phyloP scores from a whole-genome alignment of 1,140 invertebrate species.

The Cheumatopsyche charites region DNA sequence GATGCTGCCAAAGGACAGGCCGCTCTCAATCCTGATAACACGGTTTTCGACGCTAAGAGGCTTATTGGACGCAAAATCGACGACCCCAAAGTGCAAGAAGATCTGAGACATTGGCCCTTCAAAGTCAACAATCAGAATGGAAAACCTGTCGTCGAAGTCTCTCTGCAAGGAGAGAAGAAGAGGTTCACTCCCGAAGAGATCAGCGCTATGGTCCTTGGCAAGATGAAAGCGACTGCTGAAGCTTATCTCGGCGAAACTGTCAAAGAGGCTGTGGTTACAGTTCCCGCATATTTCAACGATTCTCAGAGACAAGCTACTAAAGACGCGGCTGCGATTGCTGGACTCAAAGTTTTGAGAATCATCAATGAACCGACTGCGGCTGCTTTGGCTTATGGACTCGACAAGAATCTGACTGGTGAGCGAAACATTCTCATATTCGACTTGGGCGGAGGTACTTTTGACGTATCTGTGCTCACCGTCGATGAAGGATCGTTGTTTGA shows the following conservation, averaged over 20 bases:
- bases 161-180: constrained; percentile 76
- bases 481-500: constrained; percentile 83
- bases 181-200: constrained; percentile 78
- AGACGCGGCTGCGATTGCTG: constrained; percentile 78
- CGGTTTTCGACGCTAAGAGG: constrained; percentile 63
- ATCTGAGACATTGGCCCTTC: constrained; percentile 78
- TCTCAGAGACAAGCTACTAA: constrained; percentile 72
- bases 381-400: constrained; percentile 82
- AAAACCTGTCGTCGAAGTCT: constrained; percentile 74
- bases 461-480: constrained; percentile 87
- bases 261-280: constrained; percentile 71
- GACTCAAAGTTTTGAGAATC: constrained; percentile 82
- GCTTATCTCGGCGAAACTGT: constrained; percentile 70
- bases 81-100: constrained; percentile 70
- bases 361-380: constrained; percentile 85
- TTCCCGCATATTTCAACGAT: constrained; percentile 73
- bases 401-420: constrained; percentile 83
- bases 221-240: constrained; percentile 84
- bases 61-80: constrained; percentile 71
- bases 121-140: constrained; percentile 65
- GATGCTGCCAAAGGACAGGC: constrained; percentile 75
- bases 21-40: constrained; percentile 58
- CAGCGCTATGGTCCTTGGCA: constrained; percentile 77
- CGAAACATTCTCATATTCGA: constrained; percentile 78
- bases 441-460: constrained; percentile 78